Conservation (phyloP, 1,140 invertebrate species). For the Sarcophaga peregrina region DNA sequence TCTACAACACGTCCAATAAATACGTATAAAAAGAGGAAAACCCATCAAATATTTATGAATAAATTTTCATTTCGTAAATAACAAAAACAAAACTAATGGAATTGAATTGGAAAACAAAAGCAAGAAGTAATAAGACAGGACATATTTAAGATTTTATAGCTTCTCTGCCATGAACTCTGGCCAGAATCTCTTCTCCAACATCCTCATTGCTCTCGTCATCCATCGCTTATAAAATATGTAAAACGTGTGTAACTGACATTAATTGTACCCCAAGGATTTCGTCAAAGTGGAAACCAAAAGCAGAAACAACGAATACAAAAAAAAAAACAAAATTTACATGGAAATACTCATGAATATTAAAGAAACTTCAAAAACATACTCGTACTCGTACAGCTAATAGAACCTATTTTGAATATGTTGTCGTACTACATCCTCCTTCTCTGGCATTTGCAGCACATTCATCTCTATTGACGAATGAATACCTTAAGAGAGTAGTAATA, state of each 20-base stretch:
- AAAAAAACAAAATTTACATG: background rate
- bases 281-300: constrained; percentile 9
- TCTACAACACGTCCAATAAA: constrained; percentile 29
- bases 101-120: background rate
- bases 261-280: constrained; percentile 37
- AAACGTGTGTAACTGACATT: constrained; percentile 40
- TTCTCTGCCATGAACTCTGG: background rate
- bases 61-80: constrained; percentile 31
- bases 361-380: too few relatives aligned
- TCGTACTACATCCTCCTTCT: too few relatives aligned
- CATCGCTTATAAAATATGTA: constrained; percentile 37
- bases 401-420: too few relatives aligned
- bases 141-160: constrained; percentile 38
- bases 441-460: background rate
- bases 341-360: too few relatives aligned
- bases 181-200: background rate
- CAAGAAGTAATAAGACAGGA: constrained; percentile 3
- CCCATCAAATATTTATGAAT: constrained; percentile 35
- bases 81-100: constrained; percentile 8
- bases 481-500: background rate
- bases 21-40: constrained; percentile 18
- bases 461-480: background rate
- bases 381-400: too few relatives aligned
- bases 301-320: background rate
- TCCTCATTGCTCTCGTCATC: background rate